Evolutionary conservation across 2,888 invertebrate species (phyloP), one percentile per base, ranked within the genome.

Genomic region (Julus scanicus): DNA sequence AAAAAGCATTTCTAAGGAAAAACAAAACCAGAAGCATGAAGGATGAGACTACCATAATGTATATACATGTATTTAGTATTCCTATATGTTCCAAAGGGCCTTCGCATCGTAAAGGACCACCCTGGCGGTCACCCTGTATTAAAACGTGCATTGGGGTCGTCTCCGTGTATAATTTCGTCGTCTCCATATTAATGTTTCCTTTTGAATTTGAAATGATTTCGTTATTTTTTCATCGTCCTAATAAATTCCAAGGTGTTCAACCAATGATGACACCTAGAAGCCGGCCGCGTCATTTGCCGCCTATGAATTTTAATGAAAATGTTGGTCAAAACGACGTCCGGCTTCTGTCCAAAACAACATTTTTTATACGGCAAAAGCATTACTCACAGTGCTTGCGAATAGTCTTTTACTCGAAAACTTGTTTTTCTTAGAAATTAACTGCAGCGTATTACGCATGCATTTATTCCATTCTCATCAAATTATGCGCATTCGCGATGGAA

Each of bases 111-210:
- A 48, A 9, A 13, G 48, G 48, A 9, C 48, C 9, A 8, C 6
- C 48, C 6, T 48, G 48, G 15, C 0, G 57, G 57, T 57, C 57
- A 57, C 57, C 57, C 57, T 57, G 57, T 57, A 57, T 48, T 48
- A 15, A 11, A 57, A 57, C 57, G 11, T 57, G 57, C 57, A 57
- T 15, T 15, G 57, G 57, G 57, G 57, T 57, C 57, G 57, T 57
- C 57, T 57, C 4, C 11, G 57, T 17, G 57, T 15, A 57, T 57
- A 57, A 57, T 57, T 57, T 57, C 57, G 57, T 57, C 57, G 57
- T 57, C 57, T 57, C 57, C 57, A 57, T 57, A 57, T 57, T 57
- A 57, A 57, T 57, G 57, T 57, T 57, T 57, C 57, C 57, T 57
- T 57, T 57, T 57, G 57, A 57, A 57, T 57, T 57, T 57, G 57